Evolutionary conservation across 2,797 vertebrate species (phyloP), one percentile per base, ranked within the genome.

Genomic region (Crax fasciolata): DNA sequence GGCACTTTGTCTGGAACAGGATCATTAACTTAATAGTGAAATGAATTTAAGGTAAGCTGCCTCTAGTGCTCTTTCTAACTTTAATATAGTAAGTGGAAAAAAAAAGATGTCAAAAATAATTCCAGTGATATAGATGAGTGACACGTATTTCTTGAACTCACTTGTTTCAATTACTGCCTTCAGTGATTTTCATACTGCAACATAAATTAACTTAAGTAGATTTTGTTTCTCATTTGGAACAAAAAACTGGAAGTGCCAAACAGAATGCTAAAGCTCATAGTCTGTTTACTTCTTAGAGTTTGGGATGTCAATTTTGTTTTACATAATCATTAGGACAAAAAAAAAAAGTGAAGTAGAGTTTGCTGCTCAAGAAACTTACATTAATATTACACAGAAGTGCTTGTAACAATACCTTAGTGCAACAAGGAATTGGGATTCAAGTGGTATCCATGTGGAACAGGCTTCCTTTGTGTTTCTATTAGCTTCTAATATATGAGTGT

Each of bases 201-300:
- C 58, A 70, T 43, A 87, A 92, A 75, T 81, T 81, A 79, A 49
- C 79, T 90, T 52, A 79, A 90, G 65, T 61, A 81, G 49, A 68
- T 84, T 95, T 95, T 72, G 41, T 77, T 93, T 93, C 70, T 88
- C 77, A 70, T 94, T 95, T 55, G 62, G 10, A 94, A 32, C 23
- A 91, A 91, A 89, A 73, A 94, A 14, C 62, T 79, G 73, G 71
- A 96, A 96, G 91, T 88, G 38, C 48, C 70, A 83, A 94, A 84
- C 7, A 89, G 21, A 91, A 65, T 74, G 44, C 73, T 84, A 1
- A 91, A 85, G 27, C 90, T 95, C 77, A 92, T 43, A 80, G 28
- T 72, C 54, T 73, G 54, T 87, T 96, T 75, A 87, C 63, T 84
- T 87, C 46, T 85, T 87, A 59, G 44, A 79, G 38, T 62, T 90